Percentiles rank a stretch among this genome's conserved stretches.
These are phyloP conservation scores for Ceyx erithaca DNA, from an alignment of 2,797 vertebrate species.

Conservation along the genomic window DNA sequence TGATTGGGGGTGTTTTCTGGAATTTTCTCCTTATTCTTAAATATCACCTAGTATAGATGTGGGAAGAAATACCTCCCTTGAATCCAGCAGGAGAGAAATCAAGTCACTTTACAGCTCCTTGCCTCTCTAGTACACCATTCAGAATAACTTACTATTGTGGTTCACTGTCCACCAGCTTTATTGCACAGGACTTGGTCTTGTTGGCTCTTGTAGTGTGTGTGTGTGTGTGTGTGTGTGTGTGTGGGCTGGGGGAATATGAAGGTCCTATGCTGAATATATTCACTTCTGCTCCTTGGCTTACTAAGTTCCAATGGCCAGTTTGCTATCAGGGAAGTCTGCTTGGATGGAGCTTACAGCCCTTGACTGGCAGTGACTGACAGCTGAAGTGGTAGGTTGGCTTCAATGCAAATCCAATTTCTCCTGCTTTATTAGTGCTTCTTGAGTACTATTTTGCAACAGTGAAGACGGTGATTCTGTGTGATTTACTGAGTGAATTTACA, in stretches of 20 bases:
- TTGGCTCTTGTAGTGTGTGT: background rate
- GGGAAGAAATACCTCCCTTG: background rate
- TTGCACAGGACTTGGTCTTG: background rate
- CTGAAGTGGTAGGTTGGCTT: conserved; percentile 39
- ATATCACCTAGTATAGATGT: background rate
- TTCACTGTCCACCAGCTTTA: background rate
- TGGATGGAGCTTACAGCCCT: background rate
- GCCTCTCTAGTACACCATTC: background rate
- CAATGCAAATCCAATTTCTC: conserved; percentile 53
- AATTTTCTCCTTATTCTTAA: conserved; percentile 23
- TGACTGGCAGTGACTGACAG: conserved; percentile 45
- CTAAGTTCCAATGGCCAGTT: background rate
- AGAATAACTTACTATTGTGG: background rate
- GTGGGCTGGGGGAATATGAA: background rate
- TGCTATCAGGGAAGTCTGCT: background rate
- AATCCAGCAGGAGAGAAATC: background rate
- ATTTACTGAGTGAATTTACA: conserved; percentile 58
- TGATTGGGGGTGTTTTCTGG: background rate
- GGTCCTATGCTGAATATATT: background rate
- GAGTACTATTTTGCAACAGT: conserved; percentile 24
- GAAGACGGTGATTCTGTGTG: background rate
- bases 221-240: too few species aligned
- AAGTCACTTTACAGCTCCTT: background rate
- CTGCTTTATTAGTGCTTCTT: conserved; percentile 47
- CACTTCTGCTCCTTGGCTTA: background rate